Percentiles rank a stretch among this genome's conserved stretches.
Evolutionary conservation across 2,113 vertebrate genomes (phyloP).

Genomic region (Mesoclemmys tuberculata): DNA sequence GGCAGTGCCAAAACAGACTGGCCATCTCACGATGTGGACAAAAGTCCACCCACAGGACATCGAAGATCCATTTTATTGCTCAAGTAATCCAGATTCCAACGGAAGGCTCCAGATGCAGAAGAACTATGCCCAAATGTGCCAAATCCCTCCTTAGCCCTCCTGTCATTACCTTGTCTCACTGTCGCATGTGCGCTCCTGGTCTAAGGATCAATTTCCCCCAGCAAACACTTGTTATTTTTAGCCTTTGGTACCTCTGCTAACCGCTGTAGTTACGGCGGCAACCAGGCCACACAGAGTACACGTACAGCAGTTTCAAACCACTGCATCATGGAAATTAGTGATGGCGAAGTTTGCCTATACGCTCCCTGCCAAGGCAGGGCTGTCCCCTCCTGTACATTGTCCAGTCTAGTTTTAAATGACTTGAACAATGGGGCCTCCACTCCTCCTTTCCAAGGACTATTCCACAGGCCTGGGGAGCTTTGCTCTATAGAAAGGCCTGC

Average conservation of each 20-base stretch:
- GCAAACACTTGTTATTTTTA: background rate
- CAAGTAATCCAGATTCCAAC: background rate
- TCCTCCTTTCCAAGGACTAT: background rate
- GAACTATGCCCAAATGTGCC: background rate
- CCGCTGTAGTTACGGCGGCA: too few species aligned
- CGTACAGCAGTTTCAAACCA: too few species aligned
- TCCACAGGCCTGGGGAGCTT: background rate
- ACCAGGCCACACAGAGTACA: background rate
- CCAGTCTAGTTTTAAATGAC: background rate
- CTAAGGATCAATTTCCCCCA: background rate
- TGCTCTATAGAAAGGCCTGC: too few species aligned
- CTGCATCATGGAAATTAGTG: background rate
- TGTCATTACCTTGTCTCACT: background rate
- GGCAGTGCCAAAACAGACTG: background rate
- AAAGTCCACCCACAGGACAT: background rate
- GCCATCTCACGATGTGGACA: rapidly evolving
- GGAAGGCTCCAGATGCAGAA: background rate
- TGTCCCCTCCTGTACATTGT: background rate
- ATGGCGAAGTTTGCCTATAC: background rate
- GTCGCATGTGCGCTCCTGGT: background rate
- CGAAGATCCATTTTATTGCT: background rate
- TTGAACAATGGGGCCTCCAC: background rate
- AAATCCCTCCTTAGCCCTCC: background rate
- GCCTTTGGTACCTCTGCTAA: background rate
- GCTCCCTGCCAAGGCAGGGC: background rate